Evolutionary conservation across 2,888 invertebrate species (phyloP), one percentile per base, ranked within the genome.

Genomic region (Incurvaria masculella): DNA sequence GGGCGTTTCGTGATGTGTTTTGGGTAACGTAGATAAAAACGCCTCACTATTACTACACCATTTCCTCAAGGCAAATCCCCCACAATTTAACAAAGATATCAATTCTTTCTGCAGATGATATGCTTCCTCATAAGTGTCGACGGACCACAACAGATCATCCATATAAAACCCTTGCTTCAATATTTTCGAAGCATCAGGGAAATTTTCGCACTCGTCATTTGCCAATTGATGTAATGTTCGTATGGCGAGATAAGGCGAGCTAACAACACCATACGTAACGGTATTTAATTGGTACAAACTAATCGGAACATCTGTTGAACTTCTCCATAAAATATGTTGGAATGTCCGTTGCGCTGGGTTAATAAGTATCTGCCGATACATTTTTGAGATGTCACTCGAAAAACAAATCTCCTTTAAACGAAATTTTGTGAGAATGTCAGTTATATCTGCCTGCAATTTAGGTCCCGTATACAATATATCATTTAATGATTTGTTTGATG

Each of bases 381-480:
- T 46, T 46, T 42, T 49, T 4, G 18, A 44, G 6, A 49, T 44
- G 16, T 47, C 44, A 6, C 38, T 38, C 3, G 47, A 38, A 16
- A 48, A 48, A n/a, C 18, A 44, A 11, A 48, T n/a, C 3, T 14
- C 19, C 11, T 39, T 26, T 17, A 45, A 16, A 21, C 21, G 19
- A 21, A 23, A 43, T n/a, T 16, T 4, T 21, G 21, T 8, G 6
- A 50, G 14, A 2, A 50, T 41, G 11, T 47, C 21, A 3, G 42
- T 11, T 4, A 50, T 44, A 45, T 50, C 45, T 4, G 42, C 18
- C 27, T 50, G 47, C 4, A 50, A 17, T 40, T 50, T 48, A 4
- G 45, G 45, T 11, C 45, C 48, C 1, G 45, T 48, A 10, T 48
- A 42, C n/a, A 50, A 26, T 1, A 50, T 20, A 18, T 50, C 50